Base-by-base conservation (phyloP, 2,888 invertebrate species). In the Proisotoma minuta region DNA sequence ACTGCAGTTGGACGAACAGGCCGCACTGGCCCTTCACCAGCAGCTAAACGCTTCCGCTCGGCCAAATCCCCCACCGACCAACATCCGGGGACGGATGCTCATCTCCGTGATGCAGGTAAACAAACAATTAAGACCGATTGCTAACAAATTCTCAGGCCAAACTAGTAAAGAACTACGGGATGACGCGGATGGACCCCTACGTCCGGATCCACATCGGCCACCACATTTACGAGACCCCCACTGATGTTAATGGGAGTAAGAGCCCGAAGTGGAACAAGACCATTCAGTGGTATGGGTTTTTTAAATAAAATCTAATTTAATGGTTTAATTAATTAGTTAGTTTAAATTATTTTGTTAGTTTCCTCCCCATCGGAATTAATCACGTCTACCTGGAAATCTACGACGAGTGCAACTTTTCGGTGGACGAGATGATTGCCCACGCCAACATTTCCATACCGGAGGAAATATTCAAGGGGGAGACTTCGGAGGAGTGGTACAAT, bases 361-460 rank as follows among this genome's bases (percentile, higher is more conserved):
- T 89, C 72, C 82, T 97, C 63, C 93, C 96, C 0, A 84, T 86
- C 70, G 95, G 96, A 49, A 90, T 97, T 15, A 88, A 88, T 76
- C 85, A 88, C 12, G 84, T 98, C 72, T 91, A 90, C 76, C 77
- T 98, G 74, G 97, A 98, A 82, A 89, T 98, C 71, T 98, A 90
- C 78, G 98, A 98, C 80, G 98, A 97, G 81, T 89, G 94, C 77
- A 92, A 95, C 18, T 95, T 98, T 78, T 91, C 94, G 22, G 88
- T 91, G 84, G 97, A 98, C 78, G 96, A 97, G 79, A 81, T 94
- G 65, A 87, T 98, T 73, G 98, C 96, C 0, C 97, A 94, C 93
- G 85, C 91, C 0, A 89, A 92, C 77, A 86, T 95, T 75, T 84
- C 85, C 59, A 91, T 98, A 74, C 94, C 97, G 1, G 84, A 84